Evolutionary conservation across 2,113 vertebrate species (phyloP).

Genomic region (Alces alces): DNA sequence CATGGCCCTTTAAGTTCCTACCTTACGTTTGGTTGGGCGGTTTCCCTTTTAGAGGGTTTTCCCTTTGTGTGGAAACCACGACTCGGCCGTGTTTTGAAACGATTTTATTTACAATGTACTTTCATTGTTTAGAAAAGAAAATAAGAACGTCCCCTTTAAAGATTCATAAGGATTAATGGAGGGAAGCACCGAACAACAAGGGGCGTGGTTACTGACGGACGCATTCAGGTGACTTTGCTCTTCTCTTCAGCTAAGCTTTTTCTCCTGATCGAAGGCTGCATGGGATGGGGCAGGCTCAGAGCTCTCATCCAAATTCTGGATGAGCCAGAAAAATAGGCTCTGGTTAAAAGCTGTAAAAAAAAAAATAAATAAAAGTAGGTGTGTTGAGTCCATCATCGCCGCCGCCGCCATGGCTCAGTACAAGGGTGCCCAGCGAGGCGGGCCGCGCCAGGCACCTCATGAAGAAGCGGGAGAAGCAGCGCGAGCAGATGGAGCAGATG

Average conservation of each 20-base stretch:
- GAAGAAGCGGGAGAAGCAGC: conserved; percentile 91
- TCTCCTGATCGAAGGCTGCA: background rate
- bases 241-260: background rate
- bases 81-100: background rate
- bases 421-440: conserved; percentile 93
- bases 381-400: background rate
- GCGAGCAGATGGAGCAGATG: conserved; percentile 91
- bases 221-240: background rate
- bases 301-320: background rate
- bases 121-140: background rate
- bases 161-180: background rate
- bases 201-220: background rate
- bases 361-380: background rate
- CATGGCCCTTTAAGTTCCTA: background rate
- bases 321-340: background rate
- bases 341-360: background rate
- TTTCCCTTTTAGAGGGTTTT: background rate
- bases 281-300: background rate
- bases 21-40: background rate
- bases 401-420: conserved; percentile 87
- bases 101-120: background rate
- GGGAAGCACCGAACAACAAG: background rate
- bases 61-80: background rate
- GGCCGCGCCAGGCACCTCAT: conserved; percentile 93
- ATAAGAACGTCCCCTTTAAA: background rate